Evolutionary conservation across 2,888 invertebrate genomes (phyloP).

Genomic region (Hypsopygia costalis): DNA sequence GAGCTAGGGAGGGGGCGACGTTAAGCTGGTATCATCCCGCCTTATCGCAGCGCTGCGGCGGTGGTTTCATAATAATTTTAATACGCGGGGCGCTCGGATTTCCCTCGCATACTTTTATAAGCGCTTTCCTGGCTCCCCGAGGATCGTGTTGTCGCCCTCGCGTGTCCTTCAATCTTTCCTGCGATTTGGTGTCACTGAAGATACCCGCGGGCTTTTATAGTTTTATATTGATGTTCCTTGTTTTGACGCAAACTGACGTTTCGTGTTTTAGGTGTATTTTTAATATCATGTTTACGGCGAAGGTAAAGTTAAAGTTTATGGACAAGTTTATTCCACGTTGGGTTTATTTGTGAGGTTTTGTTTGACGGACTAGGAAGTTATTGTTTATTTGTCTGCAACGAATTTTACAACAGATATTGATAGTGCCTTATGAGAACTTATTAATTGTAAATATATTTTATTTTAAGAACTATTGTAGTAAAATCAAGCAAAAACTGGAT

Average conservation of each 20-base stretch:
- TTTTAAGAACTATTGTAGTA: too few relatives aligned
- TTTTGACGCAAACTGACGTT: constrained; percentile 14
- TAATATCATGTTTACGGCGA: too few relatives aligned
- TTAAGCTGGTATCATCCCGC: constrained; percentile 69
- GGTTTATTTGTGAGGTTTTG: too few relatives aligned
- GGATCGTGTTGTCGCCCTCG: constrained; percentile 59
- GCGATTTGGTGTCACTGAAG: constrained; percentile 44
- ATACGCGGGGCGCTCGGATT: constrained; percentile 54
- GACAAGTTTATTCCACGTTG: too few relatives aligned
- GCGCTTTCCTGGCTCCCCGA: constrained; percentile 49
- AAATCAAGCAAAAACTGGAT: too few relatives aligned
- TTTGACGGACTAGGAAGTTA: too few relatives aligned
- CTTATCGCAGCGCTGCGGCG: constrained; percentile 56
- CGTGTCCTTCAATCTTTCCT: constrained; percentile 49
- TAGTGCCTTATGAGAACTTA: too few relatives aligned
- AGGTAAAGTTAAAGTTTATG: too few relatives aligned
- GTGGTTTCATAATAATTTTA: constrained; percentile 78
- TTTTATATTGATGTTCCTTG: constrained; percentile 50
- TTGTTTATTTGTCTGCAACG: too few relatives aligned
- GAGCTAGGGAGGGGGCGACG: constrained; percentile 38
- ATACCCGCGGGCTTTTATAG: constrained; percentile 55
- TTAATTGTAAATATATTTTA: too few relatives aligned
- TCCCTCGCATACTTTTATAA: constrained; percentile 61
- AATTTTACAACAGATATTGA: too few relatives aligned
- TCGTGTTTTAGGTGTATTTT: background rate